Percentiles rank a stretch among this genome's conserved stretches.
These are phyloP conservation scores for Deroplatys truncata DNA, from an alignment of 2,888 invertebrate genomes.

Conservation along the genomic window DNA sequence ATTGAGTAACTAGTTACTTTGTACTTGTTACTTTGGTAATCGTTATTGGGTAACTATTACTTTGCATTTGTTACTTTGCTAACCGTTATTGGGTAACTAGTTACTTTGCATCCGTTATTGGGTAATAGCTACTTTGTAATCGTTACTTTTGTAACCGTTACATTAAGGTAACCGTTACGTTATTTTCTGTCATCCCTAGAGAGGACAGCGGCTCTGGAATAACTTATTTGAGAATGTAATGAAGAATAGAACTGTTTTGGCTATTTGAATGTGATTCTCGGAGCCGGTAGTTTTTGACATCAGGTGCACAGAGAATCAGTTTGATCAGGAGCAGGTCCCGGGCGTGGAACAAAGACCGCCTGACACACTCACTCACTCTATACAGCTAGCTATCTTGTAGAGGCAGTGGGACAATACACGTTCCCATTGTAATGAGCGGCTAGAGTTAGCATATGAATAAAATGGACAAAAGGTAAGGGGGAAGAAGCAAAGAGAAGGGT, in stretches of 20 bases:
- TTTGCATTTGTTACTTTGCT: too few relatives aligned
- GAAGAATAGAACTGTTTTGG: background rate
- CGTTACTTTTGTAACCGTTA: too few relatives aligned
- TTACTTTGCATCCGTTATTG: too few relatives aligned
- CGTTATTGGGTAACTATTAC: too few relatives aligned
- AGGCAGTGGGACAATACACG: conserved; percentile 31
- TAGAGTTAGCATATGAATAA: conserved; percentile 34
- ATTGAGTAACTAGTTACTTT: too few relatives aligned
- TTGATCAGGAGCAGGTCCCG: background rate
- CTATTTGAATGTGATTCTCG: background rate
- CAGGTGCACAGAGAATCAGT: background rate
- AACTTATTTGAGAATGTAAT: background rate
- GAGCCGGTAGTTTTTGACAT: background rate
- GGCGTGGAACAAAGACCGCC: background rate
- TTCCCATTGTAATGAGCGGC: conserved; percentile 32
- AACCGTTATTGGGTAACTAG: too few relatives aligned
- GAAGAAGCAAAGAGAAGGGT: conserved; percentile 15
- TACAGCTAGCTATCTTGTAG: conserved; percentile 5
- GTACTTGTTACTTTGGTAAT: too few relatives aligned
- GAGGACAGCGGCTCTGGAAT: too few relatives aligned
- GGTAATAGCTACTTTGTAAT: too few relatives aligned
- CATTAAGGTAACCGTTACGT: too few relatives aligned
- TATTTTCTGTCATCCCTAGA: too few relatives aligned
- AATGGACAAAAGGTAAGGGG: conserved; percentile 33
- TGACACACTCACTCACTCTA: background rate